phyloP scores from a whole-genome alignment of 1,140 invertebrate species.

The Meloidogyne floridensis region DNA sequence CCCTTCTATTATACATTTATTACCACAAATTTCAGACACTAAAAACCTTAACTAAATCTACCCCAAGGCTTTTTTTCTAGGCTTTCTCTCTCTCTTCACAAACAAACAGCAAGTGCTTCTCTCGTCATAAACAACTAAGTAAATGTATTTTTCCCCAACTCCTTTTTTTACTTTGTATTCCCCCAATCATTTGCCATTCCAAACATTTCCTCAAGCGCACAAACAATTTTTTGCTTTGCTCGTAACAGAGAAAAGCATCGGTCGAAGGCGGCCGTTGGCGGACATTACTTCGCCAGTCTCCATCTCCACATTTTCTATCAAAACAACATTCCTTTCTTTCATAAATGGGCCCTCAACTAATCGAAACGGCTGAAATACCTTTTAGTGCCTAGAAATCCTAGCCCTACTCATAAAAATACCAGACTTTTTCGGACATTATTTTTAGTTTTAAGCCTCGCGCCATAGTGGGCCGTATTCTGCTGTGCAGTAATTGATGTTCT shows the following conservation, averaged over 20 bases:
- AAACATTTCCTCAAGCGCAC: conserved; percentile 3
- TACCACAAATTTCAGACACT: neutral
- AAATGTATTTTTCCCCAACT: neutral
- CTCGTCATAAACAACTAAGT: neutral
- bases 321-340: conserved; percentile 9
- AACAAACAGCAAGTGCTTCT: neutral
- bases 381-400: too few species aligned
- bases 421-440: too few species aligned
- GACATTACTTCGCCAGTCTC: neutral
- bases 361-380: too few species aligned
- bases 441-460: too few species aligned
- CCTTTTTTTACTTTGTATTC: neutral
- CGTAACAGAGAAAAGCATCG: neutral
- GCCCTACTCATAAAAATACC: too few species aligned
- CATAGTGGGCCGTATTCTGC: too few species aligned
- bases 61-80: neutral
- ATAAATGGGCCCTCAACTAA: neutral
- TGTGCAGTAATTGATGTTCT: too few species aligned
- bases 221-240: neutral
- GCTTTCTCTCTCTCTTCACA: neutral
- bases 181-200: neutral
- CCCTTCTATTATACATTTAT: neutral
- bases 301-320: neutral
- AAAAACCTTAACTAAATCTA: neutral
- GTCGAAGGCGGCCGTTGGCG: neutral